Evolutionary conservation across 2,888 invertebrate genomes (phyloP).

Genomic region (Cantharis rufa): DNA sequence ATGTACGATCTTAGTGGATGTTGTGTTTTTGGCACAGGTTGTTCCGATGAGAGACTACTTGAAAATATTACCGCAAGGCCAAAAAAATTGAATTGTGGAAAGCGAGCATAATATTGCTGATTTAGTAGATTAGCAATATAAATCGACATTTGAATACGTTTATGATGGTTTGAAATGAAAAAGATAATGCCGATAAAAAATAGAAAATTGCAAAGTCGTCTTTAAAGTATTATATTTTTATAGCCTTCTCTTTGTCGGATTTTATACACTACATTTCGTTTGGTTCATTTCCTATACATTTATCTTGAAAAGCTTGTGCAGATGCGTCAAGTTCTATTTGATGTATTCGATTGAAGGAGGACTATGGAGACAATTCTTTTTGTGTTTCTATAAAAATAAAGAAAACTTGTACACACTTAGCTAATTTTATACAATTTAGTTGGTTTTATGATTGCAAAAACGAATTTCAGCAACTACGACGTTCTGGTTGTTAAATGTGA

Average conservation of each 20-base stretch:
- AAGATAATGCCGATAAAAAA: conserved; percentile 19
- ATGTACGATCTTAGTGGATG: not conserved
- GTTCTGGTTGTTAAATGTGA: not conserved
- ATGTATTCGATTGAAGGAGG: conserved; percentile 23
- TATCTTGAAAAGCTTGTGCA: conserved; percentile 20
- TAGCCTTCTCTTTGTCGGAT: conserved; percentile 24
- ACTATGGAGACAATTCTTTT: conserved; percentile 12
- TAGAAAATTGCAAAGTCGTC: conserved; percentile 17
- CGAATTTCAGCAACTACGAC: not conserved
- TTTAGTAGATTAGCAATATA: conserved; percentile 33
- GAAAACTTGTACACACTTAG: conserved; percentile 1
- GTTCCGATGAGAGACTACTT: conserved; percentile 14
- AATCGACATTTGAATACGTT: conserved; percentile 37
- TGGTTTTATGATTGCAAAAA: not conserved
- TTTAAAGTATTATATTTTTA: conserved; percentile 25
- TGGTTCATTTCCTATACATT: conserved; percentile 26
- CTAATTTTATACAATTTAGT: not conserved
- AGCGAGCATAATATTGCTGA: conserved; percentile 36
- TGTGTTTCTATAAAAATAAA: conserved; percentile 6
- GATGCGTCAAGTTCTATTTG: conserved; percentile 17
- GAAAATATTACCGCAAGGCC: conserved; percentile 27
- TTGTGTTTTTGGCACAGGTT: conserved; percentile 2
- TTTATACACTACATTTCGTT: conserved; percentile 27
- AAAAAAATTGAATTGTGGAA: conserved; percentile 38
- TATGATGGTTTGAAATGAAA: conserved; percentile 28